Conservation (phyloP, 2,797 vertebrate species). For the Poeciliopsis infans region DNA sequence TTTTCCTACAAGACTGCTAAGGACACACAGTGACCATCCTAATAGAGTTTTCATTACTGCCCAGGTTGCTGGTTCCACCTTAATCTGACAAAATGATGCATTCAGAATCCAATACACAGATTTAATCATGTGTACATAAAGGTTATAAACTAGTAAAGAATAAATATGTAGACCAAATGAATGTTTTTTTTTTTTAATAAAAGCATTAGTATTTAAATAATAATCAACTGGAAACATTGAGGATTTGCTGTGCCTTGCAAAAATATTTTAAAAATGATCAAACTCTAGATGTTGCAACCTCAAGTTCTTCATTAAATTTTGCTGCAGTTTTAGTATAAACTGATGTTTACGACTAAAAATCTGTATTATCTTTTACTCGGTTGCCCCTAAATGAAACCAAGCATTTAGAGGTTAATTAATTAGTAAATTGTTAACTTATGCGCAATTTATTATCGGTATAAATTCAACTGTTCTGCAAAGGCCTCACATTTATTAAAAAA, state of each 20-base stretch:
- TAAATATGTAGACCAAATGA: background rate
- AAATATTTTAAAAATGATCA: background rate
- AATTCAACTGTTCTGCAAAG: background rate
- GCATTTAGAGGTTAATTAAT: background rate
- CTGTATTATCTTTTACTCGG: background rate
- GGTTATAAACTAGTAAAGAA: background rate
- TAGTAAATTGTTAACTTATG: background rate
- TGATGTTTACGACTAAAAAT: background rate
- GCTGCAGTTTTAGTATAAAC: background rate
- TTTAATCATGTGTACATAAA: background rate
- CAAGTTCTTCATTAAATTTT: background rate
- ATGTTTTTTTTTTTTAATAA: background rate
- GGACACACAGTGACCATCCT: slow-evolving; percentile 30
- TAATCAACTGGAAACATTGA: background rate
- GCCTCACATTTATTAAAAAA: background rate
- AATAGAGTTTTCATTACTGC: slow-evolving; percentile 8
- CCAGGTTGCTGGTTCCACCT: slow-evolving; percentile 20
- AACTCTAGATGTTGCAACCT: background rate
- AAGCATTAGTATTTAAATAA: background rate
- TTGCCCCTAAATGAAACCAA: background rate
- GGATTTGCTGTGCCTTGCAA: background rate
- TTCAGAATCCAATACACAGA: slow-evolving; percentile 25
- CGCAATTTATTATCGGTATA: background rate
- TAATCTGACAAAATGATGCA: slow-evolving; percentile 17
- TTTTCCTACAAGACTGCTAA: slow-evolving; percentile 47